These are phyloP conservation scores for Cyclura pinguis DNA, from an alignment of 2,797 vertebrate species.

Conservation along the genomic window DNA sequence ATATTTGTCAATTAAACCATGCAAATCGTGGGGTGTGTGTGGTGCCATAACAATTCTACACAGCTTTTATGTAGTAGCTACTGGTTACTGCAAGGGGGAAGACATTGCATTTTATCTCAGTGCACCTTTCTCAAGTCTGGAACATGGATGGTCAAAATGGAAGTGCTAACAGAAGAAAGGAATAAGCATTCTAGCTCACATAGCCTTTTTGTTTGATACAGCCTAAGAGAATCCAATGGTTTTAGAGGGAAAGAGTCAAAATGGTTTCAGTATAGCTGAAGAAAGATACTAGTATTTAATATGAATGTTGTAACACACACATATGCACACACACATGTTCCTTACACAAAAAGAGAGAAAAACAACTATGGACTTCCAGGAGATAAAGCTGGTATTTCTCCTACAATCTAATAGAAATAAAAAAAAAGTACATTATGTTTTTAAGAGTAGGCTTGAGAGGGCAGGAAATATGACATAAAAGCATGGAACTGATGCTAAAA, in stretches of 20 bases:
- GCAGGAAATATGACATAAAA: not conserved
- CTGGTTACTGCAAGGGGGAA: not conserved
- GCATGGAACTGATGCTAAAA: not conserved
- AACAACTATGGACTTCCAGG: not conserved
- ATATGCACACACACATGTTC: not conserved
- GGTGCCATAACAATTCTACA: too few relatives aligned
- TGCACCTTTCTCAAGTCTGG: not conserved
- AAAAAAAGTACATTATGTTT: not conserved
- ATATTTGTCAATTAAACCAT: too few relatives aligned
- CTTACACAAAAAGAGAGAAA: not conserved
- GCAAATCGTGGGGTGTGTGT: too few relatives aligned
- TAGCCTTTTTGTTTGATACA: not conserved
- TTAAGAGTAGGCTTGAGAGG: not conserved
- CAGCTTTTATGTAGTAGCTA: not conserved
- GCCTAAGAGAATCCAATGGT: not conserved
- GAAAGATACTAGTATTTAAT: not conserved
- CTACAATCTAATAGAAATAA: not conserved
- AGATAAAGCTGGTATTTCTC: too few relatives aligned
- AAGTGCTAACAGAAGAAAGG: not conserved
- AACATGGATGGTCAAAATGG: not conserved
- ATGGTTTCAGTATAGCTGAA: not conserved
- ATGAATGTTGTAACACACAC: not conserved
- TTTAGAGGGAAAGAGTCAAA: not conserved
- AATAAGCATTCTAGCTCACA: not conserved
- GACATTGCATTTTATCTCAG: not conserved